Percentiles rank a stretch among this genome's conserved stretches.
Conservation (phyloP, 1,140 invertebrate genomes). For the Drosophila tsacasi region DNA sequence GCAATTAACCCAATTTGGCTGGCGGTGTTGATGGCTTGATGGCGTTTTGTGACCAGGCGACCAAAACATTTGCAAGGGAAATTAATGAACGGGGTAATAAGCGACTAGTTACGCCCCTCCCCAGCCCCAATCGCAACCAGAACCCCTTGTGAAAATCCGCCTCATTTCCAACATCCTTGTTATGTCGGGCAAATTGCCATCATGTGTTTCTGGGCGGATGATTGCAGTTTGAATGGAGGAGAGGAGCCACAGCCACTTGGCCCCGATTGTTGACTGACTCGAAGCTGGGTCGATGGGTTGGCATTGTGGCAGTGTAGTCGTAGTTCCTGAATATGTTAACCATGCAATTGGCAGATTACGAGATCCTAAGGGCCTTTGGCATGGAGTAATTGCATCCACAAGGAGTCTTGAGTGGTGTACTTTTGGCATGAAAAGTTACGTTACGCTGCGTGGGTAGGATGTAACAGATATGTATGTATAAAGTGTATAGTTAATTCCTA, state of each 20-base stretch:
- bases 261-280: conserved; percentile 46
- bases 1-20: conserved; percentile 76
- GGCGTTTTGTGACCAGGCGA: conserved; percentile 21
- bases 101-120: conserved; percentile 9
- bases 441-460: neutral
- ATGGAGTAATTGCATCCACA: conserved; percentile 6
- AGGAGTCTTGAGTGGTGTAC: neutral
- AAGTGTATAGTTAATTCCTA: too few relatives aligned
- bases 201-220: conserved; percentile 25
- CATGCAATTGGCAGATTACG: conserved; percentile 52
- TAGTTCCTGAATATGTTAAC: conserved; percentile 35
- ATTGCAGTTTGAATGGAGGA: conserved; percentile 33
- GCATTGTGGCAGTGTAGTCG: conserved; percentile 3
- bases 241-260: conserved; percentile 29
- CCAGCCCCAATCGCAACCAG: neutral
- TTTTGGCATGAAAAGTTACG: neutral
- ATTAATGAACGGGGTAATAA: conserved; percentile 61
- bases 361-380: conserved; percentile 8
- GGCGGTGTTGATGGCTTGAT: conserved; percentile 57
- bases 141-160: neutral
- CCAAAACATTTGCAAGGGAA: conserved; percentile 62
- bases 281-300: conserved; percentile 25
- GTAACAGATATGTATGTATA: neutral
- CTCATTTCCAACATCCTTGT: conserved; percentile 15
- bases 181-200: conserved; percentile 57